These are phyloP conservation scores for Nyctalus aviator DNA, from an alignment of 2,797 vertebrate species.

Conservation along the genomic window DNA sequence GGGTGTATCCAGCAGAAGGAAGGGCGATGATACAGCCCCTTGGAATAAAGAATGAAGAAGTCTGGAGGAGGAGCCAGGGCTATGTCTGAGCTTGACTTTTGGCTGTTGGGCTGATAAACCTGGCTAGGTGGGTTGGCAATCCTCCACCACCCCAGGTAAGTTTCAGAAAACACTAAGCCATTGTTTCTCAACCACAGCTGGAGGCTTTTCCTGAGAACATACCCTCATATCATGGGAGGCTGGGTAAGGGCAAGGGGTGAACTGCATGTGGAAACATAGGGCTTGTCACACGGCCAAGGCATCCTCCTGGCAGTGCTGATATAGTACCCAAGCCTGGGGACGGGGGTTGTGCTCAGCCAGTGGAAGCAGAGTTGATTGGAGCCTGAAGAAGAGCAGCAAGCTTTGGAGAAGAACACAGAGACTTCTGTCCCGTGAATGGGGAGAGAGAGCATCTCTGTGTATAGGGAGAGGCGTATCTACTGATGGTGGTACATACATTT, in stretches of 20 bases:
- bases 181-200: conserved; percentile 55
- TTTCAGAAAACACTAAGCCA: conserved; percentile 56
- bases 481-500: not conserved
- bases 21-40: not conserved
- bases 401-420: not conserved
- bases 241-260: not conserved
- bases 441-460: not conserved
- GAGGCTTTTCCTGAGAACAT: not conserved
- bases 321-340: not conserved
- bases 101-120: not conserved
- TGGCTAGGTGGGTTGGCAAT: conserved; percentile 13
- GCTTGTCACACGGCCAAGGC: not conserved
- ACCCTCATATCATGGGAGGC: not conserved
- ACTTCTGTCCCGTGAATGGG: not conserved
- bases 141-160: not conserved
- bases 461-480: not conserved
- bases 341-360: not conserved
- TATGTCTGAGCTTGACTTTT: conserved; percentile 64
- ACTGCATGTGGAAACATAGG: not conserved
- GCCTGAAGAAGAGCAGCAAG: not conserved
- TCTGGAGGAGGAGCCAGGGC: not conserved
- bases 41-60: not conserved
- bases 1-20: not conserved
- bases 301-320: not conserved
- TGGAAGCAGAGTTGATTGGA: not conserved